phyloP scores from a whole-genome alignment of 2,113 vertebrate genomes.

The Pangasianodon gigas region DNA sequence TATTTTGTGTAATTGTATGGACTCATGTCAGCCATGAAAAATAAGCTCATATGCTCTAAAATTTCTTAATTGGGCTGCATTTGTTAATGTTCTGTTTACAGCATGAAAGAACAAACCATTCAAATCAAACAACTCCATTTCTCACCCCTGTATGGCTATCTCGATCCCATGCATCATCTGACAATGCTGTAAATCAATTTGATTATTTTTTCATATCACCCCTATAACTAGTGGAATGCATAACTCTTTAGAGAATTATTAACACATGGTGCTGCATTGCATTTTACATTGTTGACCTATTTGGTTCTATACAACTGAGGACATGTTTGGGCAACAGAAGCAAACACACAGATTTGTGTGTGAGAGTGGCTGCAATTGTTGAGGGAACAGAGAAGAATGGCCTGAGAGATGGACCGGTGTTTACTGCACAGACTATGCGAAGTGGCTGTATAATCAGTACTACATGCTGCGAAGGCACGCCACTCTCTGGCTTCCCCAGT shows the following conservation, averaged over 20 bases:
- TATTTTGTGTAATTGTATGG: slow-evolving; percentile 44
- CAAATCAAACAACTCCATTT: slow-evolving; percentile 61
- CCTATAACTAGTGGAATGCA: neutral
- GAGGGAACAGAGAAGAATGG: neutral
- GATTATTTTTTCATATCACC: neutral
- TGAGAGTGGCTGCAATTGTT: neutral
- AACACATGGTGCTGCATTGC: slow-evolving; percentile 9
- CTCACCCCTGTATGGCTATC: slow-evolving; percentile 55
- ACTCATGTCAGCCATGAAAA: slow-evolving; percentile 36
- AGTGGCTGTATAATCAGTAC: neutral
- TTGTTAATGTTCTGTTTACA: slow-evolving; percentile 62
- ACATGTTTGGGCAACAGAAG: slow-evolving; percentile 50
- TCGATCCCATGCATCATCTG: slow-evolving; percentile 65
- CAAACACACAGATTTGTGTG: slow-evolving; percentile 35
- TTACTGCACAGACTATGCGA: slow-evolving; percentile 27
- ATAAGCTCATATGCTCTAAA: slow-evolving; percentile 15
- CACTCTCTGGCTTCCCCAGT: neutral
- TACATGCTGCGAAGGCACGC: neutral
- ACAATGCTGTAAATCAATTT: slow-evolving; percentile 55
- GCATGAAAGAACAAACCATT: slow-evolving; percentile 41
- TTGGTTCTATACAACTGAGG: slow-evolving; percentile 37
- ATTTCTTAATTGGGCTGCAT: slow-evolving; percentile 45
- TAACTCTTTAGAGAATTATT: slow-evolving; percentile 1
- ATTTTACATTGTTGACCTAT: slow-evolving; percentile 25
- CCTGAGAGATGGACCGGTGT: slow-evolving; percentile 40